These are phyloP conservation scores for Pithys albifrons DNA, from an alignment of 2,113 vertebrate genomes.

Conservation along the genomic window DNA sequence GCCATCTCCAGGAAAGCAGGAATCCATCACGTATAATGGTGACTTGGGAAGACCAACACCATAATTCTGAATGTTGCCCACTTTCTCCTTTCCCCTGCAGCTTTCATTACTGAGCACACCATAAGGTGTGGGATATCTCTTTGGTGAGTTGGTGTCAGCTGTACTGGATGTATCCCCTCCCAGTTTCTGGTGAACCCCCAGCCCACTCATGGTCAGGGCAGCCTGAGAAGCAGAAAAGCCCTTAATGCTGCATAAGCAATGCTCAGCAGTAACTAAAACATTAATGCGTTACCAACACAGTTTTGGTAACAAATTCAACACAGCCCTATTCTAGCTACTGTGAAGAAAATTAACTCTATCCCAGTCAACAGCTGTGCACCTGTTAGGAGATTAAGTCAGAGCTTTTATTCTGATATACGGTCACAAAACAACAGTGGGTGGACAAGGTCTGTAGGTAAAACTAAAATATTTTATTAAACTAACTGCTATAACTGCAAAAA, in stretches of 20 bases:
- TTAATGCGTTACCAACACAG: neutral
- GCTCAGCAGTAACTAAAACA: neutral
- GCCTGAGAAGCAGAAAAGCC: neutral
- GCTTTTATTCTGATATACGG: neutral
- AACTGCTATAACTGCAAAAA: neutral
- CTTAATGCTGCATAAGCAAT: neutral
- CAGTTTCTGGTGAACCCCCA: neutral
- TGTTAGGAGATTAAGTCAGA: neutral
- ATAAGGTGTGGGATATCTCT: neutral
- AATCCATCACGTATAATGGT: neutral
- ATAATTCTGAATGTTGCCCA: neutral
- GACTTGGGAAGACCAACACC: neutral
- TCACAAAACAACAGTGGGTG: neutral
- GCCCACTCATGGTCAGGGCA: neutral
- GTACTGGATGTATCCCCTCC: neutral
- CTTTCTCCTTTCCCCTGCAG: neutral
- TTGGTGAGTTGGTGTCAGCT: neutral
- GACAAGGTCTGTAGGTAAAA: neutral
- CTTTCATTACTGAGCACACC: neutral
- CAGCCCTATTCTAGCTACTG: accelerated
- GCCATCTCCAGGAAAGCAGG: neutral
- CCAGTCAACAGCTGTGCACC: neutral
- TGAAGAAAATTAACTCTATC: neutral
- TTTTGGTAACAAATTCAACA: neutral
- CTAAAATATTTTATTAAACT: neutral